Evolutionary conservation across 2,113 vertebrate species (phyloP).

Genomic region (Atlantisia rogersi): DNA sequence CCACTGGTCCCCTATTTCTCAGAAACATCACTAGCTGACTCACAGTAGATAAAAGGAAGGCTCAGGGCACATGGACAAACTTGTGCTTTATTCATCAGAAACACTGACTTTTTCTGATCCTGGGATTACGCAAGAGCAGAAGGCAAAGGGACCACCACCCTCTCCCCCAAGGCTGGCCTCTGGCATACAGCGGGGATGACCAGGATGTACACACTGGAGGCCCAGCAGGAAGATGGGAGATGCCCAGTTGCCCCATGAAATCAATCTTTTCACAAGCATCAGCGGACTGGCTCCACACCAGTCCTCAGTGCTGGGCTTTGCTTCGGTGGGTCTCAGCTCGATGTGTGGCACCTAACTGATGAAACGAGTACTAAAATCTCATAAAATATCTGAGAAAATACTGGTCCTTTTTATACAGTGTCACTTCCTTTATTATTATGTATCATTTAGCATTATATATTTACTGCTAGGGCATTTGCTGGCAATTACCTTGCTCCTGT

Average conservation of each 20-base stretch:
- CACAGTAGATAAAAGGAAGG: not conserved
- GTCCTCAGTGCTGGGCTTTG: not conserved
- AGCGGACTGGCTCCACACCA: not conserved
- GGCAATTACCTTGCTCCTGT: not conserved
- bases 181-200: not conserved
- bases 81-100: not conserved
- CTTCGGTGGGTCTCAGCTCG: not conserved
- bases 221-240: not conserved
- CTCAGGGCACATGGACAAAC: not conserved
- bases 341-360: not conserved
- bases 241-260: not conserved
- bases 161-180: not conserved
- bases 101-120: not conserved
- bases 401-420: not conserved
- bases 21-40: not conserved
- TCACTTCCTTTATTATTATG: not conserved
- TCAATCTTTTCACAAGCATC: not conserved
- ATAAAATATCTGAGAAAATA: not conserved
- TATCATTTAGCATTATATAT: not conserved
- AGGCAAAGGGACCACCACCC: not conserved
- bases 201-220: not conserved
- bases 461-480: not conserved
- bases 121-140: not conserved
- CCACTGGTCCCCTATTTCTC: not conserved
- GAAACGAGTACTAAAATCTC: not conserved